Conservation (phyloP, 2,113 vertebrate species). For the Forbesichthys agassizii region DNA sequence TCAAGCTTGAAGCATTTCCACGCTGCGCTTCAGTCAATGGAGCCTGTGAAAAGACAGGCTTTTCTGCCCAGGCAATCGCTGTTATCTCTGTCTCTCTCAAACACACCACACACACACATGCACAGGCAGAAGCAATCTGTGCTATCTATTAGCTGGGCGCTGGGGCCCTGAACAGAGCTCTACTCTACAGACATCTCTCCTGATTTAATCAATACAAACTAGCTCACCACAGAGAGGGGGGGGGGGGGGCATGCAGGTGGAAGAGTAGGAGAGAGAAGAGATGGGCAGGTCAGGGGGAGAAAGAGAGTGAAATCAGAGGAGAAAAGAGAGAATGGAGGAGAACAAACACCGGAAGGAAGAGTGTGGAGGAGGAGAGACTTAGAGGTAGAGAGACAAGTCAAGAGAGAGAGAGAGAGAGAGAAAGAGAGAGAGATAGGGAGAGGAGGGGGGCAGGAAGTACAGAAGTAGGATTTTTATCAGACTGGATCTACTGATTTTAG, state of each 20-base stretch:
- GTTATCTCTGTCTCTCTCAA: too few relatives aligned
- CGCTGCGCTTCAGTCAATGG: conserved; percentile 53
- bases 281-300: background rate
- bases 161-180: conserved; percentile 50
- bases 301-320: background rate
- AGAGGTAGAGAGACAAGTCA: background rate
- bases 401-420: conserved; percentile 1
- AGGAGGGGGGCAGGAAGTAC: conserved; percentile 5
- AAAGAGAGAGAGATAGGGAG: conserved; percentile 30
- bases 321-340: background rate
- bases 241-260: background rate
- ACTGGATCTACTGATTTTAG: too few relatives aligned
- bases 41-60: conserved; percentile 53
- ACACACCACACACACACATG: conserved; percentile 1
- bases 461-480: too few relatives aligned
- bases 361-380: conserved; percentile 3
- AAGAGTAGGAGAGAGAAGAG: conserved; percentile 1
- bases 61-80: conserved; percentile 35
- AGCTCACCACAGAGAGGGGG: conserved; percentile 31
- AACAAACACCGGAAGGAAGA: background rate
- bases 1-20: conserved; percentile 44
- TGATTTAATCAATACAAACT: conserved; percentile 59
- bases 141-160: conserved; percentile 59
- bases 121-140: conserved; percentile 43
- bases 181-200: conserved; percentile 55